Base-by-base conservation (phyloP, 1,140 invertebrate species). In the Drosophila nasuta region DNA sequence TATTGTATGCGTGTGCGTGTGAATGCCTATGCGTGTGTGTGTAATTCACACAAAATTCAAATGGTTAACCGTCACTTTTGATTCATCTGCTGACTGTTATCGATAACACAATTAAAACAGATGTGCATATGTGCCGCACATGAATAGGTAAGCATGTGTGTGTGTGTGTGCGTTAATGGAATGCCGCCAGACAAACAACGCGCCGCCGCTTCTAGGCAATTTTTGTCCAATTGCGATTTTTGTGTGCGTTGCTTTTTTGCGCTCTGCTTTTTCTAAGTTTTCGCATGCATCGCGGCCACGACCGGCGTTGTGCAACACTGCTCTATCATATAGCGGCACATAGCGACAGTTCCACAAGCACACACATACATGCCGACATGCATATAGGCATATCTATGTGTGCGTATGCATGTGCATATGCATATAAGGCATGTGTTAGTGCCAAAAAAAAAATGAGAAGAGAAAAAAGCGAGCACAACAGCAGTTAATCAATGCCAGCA, bases 41-140 rank as follows among this genome's bases (percentile, higher is more conserved):
- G 54, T 25, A 65, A 56, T 68, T 77, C 43, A 79, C 70, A 77
- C 60, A 68, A 52, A 86, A 82, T 87, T 87, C 60, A 89, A 87
- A 88, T 80, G 80, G 58, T 33, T 64, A 87, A 87, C 83, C 82
- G 83, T 80, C 81, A 76, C 71, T 79, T 75, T 74, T 33, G 8
- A 71, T 77, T 82, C 62, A 65, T 82, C 63, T 63, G 57, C 68
- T 38, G 35, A 7, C 30, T 25, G 20, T 25, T 77, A 80, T 88
- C 82, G 76, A 76, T 75, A 78, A 71, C 66, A 78, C 51, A 41
- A 58, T 67, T 33, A 46, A 62, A 52, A 57, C 54, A 86, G 64
- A 86, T 60, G 52, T 67, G 66, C 45, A 52, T 10, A 56, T 38
- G 35, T 48, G 46, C 43, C 43, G 52, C 35, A 35, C 5, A 25